Base-by-base conservation (phyloP, 2,888 invertebrate species). In the Isotomurus palustris region DNA sequence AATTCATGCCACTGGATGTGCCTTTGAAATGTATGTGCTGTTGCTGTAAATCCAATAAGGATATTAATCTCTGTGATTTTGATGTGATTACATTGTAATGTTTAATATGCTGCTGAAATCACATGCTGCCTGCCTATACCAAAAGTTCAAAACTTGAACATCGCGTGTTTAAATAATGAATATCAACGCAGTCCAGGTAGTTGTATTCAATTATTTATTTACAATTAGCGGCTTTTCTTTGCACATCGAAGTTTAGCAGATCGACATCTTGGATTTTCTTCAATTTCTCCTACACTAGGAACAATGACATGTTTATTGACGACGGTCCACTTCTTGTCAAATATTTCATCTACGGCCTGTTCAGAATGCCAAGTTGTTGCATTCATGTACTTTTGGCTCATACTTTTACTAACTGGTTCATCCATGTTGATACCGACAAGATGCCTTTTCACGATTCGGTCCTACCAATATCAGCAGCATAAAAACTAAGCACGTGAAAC, bases 361-460 rank as follows among this genome's bases (percentile, higher is more conserved):
- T 81, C 75, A 53, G 83, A 79, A 67, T 84, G 82, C 17, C 79
- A 78, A 50, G 82, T 74, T 45, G 79, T 77, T 53, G 84, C 82
- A 73, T 83, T 85, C 14, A 81, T 77, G 72, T 85, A 90, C 72
- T 85, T 87, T 35, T 89, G 76, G 0, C 88, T 84, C 17, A 88
- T 73, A 1, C 82, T 81, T 75, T 86, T 53, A 44, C 62, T 88
- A 0, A 86, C 83, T 4, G 83, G 76, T 70, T 86, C 84, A 72
- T 87, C 84, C 22, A 84, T 78, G 38, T 87, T 78, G 73, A 88
- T 85, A 1, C 90, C 90, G 55, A 82, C 79, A 22, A 96, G 80
- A 75, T 94, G 92, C 10, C 93, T 80, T 74, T 96, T 96, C 0
- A 95, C 87, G 64, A 96, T 88, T 1, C 87, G 87, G 74, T 96